phyloP scores from a whole-genome alignment of 2,113 vertebrate genomes.

The Ochotona princeps region DNA sequence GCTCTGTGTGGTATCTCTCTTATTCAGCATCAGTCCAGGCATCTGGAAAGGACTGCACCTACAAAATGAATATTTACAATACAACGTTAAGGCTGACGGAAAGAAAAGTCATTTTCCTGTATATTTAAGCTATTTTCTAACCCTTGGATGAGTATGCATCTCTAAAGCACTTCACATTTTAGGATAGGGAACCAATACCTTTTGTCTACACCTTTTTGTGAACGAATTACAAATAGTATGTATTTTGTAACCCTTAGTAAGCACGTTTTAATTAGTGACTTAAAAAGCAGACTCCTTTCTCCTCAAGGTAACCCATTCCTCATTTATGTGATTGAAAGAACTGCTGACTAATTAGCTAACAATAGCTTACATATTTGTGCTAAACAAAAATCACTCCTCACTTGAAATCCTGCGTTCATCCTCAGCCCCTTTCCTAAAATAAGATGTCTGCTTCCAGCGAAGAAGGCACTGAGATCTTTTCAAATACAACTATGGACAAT shows the following conservation, averaged over 20 bases:
- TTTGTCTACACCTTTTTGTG: constrained; percentile 57
- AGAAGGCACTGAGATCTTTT: constrained; percentile 66
- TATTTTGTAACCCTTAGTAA: constrained; percentile 75
- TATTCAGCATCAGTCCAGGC: not conserved
- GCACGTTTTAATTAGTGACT: constrained; percentile 73
- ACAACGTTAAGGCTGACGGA: not conserved
- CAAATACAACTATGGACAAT: constrained; percentile 38
- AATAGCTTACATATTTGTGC: constrained; percentile 86
- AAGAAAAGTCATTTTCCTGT: constrained; percentile 8
- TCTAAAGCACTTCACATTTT: constrained; percentile 59
- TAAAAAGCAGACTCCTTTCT: constrained; percentile 81
- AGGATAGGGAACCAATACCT: constrained; percentile 36
- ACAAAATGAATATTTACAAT: constrained; percentile 42
- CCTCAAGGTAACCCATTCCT: constrained; percentile 83
- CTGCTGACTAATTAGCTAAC: constrained; percentile 85
- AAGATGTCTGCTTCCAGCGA: constrained; percentile 71
- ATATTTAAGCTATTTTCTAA: constrained; percentile 38
- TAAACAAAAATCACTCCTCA: constrained; percentile 74
- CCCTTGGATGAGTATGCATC: not conserved
- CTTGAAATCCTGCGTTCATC: constrained; percentile 68
- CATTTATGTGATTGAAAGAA: constrained; percentile 84
- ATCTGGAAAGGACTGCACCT: not conserved
- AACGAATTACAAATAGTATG: constrained; percentile 64
- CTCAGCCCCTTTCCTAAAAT: constrained; percentile 74
- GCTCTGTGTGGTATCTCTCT: not conserved